Conservation (phyloP, 2,888 invertebrate species). For the Drosophila ezoana region DNA sequence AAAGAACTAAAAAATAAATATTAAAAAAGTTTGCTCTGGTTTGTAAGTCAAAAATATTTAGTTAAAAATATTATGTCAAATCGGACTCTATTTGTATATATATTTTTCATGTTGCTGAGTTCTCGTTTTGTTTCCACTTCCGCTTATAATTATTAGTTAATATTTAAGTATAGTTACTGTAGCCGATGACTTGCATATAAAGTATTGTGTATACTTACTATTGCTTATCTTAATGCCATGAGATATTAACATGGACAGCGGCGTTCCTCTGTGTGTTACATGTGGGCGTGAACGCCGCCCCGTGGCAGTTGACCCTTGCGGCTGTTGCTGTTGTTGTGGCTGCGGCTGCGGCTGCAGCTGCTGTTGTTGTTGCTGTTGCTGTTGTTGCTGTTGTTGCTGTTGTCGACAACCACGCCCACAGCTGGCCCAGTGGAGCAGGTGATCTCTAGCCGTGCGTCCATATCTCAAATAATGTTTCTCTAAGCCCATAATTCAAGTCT, state of each 20-base stretch:
- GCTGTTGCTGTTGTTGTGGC: slow-evolving; percentile 47
- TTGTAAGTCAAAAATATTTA: too few species aligned
- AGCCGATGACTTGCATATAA: slow-evolving; percentile 12
- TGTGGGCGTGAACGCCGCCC: slow-evolving; percentile 65
- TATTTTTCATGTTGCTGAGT: too few species aligned
- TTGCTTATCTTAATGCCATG: slow-evolving; percentile 90
- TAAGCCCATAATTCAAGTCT: slow-evolving; percentile 87
- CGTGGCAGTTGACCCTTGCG: slow-evolving; percentile 54
- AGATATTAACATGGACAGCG: slow-evolving; percentile 92
- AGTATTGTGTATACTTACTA: slow-evolving; percentile 87
- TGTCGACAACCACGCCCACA: slow-evolving; percentile 67
- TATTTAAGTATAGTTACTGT: not conserved
- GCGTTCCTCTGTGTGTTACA: slow-evolving; percentile 86
- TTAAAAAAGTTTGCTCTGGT: too few species aligned
- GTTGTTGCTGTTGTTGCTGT: slow-evolving; percentile 49
- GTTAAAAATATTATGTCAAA: too few species aligned
- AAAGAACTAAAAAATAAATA: too few species aligned
- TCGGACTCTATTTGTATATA: too few species aligned
- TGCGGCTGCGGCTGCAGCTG: slow-evolving; percentile 38
- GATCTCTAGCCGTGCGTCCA: slow-evolving; percentile 90
- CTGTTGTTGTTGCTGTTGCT: slow-evolving; percentile 34
- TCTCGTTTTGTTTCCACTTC: not conserved
- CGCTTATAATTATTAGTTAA: not conserved
- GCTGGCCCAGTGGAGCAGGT: slow-evolving; percentile 88
- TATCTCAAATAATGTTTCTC: slow-evolving; percentile 92